phyloP scores from a whole-genome alignment of 2,113 vertebrate genomes.

The Piaya cayana region DNA sequence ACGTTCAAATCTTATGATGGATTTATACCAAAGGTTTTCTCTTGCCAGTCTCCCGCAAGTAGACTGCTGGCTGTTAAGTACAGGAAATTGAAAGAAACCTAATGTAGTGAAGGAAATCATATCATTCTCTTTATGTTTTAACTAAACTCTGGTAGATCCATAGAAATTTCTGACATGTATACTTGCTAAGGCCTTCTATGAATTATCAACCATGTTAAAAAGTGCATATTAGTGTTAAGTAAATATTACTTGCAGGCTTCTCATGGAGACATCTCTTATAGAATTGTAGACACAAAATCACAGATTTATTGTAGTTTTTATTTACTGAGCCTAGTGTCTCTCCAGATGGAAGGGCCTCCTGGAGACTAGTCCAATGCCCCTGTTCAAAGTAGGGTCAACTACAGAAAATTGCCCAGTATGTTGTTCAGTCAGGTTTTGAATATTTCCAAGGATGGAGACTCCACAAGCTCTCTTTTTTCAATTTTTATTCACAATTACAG shows the following conservation, averaged over 20 bases:
- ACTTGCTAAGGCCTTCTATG: not conserved
- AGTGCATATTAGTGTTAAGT: not conserved
- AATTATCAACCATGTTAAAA: not conserved
- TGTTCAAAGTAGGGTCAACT: not conserved
- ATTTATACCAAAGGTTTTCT: not conserved
- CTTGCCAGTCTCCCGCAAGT: not conserved
- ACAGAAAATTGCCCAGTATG: not conserved
- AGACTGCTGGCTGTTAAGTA: not conserved
- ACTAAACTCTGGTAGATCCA: not conserved
- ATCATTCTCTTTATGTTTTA: not conserved
- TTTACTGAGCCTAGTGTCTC: not conserved
- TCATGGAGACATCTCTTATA: not conserved
- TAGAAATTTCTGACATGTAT: not conserved
- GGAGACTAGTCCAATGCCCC: not conserved
- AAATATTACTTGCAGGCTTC: not conserved
- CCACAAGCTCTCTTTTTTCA: not conserved
- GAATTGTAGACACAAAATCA: not conserved
- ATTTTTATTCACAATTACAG: not conserved
- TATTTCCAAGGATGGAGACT: not conserved
- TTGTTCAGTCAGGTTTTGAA: not conserved
- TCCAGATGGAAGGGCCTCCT: not conserved
- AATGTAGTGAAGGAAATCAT: not conserved
- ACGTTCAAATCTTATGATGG: not conserved
- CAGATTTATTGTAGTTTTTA: not conserved
- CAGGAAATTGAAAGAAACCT: not conserved